Base-by-base conservation (phyloP, 2,113 vertebrate genomes). In the Fregetta grallaria region DNA sequence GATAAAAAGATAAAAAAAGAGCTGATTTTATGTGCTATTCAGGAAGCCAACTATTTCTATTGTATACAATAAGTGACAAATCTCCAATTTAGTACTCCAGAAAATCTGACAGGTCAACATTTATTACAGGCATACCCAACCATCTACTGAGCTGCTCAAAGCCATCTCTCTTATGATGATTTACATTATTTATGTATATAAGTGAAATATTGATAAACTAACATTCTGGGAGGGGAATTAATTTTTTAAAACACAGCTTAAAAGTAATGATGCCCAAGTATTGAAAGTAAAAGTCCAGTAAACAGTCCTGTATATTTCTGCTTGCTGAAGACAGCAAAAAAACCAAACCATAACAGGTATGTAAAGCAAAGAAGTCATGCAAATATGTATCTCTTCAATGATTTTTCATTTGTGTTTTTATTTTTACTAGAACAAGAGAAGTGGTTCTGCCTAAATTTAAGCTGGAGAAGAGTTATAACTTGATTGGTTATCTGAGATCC, bases 401-500 rank as follows among this genome's bases (percentile, higher is more conserved):
- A 62, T 29, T 84, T 84, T 45, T 93, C 22, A 11, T 42, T 89
- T 78, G 34, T 49, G 2, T 56, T 89, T 62, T 71, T 79, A 25
- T 79, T 94, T 65, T 81, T 58, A 58, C 38, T 87, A 99, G 99
- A 96, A 99, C 99, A 34, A 98, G 99, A 88, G 99, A 99, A 94
- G 98, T 99, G 38, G 97, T 99, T 92, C 82, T 99, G 38, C 99
- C 99, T 49, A 98, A 98, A 83, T 99, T 99, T 97, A 99, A 99
- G 92, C 97, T 99, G 97, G 98, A 99, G 93, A 99, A 99, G 96
- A 99, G 98, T 93, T 99, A 99, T 13, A 98, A 99, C 96, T 95
- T 99, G 93, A 99, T 99, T 87, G 96, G 92, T 21, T 98, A 98
- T 72, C 94, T 99, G 88, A 99, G 97, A 97, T 98, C 98, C 73